Base-by-base conservation (phyloP, 2,113 vertebrate genomes). In the Peucedramus taeniatus region DNA sequence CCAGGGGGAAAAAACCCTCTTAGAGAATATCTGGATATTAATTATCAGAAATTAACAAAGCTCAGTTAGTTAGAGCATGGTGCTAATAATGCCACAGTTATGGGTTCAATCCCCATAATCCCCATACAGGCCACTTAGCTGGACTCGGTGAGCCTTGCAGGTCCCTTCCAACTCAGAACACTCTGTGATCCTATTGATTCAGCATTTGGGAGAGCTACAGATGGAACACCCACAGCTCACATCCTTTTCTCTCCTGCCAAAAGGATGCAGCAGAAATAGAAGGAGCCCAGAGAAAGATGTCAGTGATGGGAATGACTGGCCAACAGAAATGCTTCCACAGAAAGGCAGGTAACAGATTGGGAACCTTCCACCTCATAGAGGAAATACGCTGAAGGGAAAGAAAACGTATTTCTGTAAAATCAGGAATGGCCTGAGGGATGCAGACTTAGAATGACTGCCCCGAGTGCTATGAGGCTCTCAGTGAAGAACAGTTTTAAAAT, bases 361-460 rank as follows among this genome's bases (percentile, higher is more conserved):
- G 33, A 86, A 59, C 35, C 35, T 70, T 42, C 40, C 5, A 71
- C 33, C 18, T 71, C 45, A 11, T 9, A 37, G 26, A 60, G 42
- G 30, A 60, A 56, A 20, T 33, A 6, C 76, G 37, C 33, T 71
- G 24, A 51, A 71, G 47, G 33, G 37, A 70, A 80, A 33, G 40
- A 50, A 40, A 30, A 45, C 3, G 2, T 14, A 40, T 40, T 77
- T 74, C 65, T 49, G 21, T 69, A 64, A 63, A 69, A 63, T 6
- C 1, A 15, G 54, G 51, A 66, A 66, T 7, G 30, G 68, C 13
- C 20, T 23, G 35, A 54, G 30, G 27, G 39, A 57, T 0, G 0
- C 3, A 40, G 66, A 49, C 21, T 33, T 74, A 50, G 31, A 54
- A 33, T 6, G 30, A 10, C 28, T 31, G 39, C n/a, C 17, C n/a